Conservation (phyloP, 2,888 invertebrate species). For the Melanargia galathea region DNA sequence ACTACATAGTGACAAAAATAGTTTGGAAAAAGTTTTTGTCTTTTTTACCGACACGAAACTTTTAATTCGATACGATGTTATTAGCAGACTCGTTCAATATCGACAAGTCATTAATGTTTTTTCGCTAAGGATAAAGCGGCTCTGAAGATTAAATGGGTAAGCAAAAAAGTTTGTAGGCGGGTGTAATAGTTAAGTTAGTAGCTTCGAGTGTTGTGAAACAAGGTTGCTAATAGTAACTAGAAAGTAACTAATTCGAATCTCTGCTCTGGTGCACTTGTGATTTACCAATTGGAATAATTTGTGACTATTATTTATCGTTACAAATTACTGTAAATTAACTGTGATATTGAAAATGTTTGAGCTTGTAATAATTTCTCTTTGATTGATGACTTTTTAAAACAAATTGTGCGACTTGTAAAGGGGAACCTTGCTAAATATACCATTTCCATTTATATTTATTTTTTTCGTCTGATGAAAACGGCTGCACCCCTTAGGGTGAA, state of each 20-base stretch:
- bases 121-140: constrained; percentile 12
- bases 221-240: constrained; percentile 17
- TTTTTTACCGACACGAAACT: background rate
- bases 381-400: background rate
- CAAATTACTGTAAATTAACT: background rate
- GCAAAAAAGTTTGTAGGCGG: constrained; percentile 17
- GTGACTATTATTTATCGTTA: background rate
- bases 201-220: constrained; percentile 26
- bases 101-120: constrained; percentile 11
- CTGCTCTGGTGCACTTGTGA: constrained; percentile 16
- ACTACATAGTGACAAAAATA: background rate
- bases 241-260: constrained; percentile 14
- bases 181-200: constrained; percentile 16
- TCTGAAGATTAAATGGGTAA: constrained; percentile 16
- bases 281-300: constrained; percentile 19
- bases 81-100: constrained; percentile 6
- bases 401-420: background rate
- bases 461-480: constrained; percentile 8
- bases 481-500: constrained; percentile 45
- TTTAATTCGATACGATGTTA: background rate
- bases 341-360: background rate
- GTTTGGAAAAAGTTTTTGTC: background rate
- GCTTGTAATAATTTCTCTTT: background rate
- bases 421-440: background rate
- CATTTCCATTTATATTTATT: background rate